Conservation (phyloP, 2,797 vertebrate species). For the Euthynnus affinis region DNA sequence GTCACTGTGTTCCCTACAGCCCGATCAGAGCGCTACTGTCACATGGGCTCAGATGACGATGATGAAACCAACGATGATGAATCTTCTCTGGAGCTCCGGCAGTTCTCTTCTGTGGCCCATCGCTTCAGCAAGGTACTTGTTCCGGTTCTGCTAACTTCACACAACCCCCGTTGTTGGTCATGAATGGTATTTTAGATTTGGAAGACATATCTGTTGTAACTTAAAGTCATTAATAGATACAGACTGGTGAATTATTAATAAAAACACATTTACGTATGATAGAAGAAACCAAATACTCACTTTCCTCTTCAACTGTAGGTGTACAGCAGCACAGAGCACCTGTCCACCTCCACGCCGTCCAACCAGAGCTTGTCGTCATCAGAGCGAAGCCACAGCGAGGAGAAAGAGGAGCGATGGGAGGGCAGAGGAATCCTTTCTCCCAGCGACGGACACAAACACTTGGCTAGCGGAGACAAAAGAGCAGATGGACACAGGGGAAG, state of each 20-base stretch:
- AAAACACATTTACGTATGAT: neutral
- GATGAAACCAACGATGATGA: constrained; percentile 94
- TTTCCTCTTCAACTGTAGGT: constrained; percentile 81
- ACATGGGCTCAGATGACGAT: constrained; percentile 90
- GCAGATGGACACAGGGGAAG: constrained; percentile 79
- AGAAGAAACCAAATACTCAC: neutral
- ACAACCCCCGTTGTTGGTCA: neutral
- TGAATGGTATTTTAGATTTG: neutral
- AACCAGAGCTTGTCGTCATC: constrained; percentile 85
- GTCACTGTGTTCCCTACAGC: constrained; percentile 77
- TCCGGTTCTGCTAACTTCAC: neutral
- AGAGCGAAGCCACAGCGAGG: constrained; percentile 90
- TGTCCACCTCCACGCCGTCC: constrained; percentile 89
- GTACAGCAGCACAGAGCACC: constrained; percentile 94
- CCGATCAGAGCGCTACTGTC: constrained; percentile 91
- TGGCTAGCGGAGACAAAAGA: constrained; percentile 70
- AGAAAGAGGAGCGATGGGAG: constrained; percentile 87
- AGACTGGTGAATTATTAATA: too few relatives aligned
- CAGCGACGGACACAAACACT: constrained; percentile 72
- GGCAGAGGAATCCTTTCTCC: constrained; percentile 72
- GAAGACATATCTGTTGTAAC: neutral
- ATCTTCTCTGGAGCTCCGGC: constrained; percentile 90
- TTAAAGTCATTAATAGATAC: neutral
- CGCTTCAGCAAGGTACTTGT: constrained; percentile 93
- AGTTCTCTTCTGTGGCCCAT: constrained; percentile 95